A percentile compares a stretch with the other conserved stretches of the same genome.
phyloP scores from a whole-genome alignment of 2,113 vertebrate species.

The Nerophis ophidion region DNA sequence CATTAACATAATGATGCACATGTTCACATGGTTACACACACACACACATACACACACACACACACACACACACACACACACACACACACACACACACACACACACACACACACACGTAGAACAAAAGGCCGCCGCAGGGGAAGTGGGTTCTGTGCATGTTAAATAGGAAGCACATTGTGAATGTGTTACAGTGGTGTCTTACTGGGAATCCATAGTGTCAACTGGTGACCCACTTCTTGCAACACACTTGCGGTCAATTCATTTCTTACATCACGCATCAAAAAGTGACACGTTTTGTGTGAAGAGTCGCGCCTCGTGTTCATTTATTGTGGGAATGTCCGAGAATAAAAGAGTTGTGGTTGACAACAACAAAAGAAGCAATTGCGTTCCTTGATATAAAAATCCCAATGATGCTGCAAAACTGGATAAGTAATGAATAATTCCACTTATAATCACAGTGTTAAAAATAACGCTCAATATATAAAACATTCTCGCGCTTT shows the following conservation, averaged over 20 bases:
- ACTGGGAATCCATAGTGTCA: conserved; percentile 33
- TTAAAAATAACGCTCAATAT: no score
- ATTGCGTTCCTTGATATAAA: no score
- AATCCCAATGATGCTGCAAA: no score
- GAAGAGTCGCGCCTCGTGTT: no score
- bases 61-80: conserved; percentile 22
- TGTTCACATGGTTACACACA: conserved; percentile 50
- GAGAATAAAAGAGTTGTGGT: no score
- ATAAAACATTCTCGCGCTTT: no score
- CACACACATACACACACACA: conserved; percentile 23
- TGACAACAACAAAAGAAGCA: no score
- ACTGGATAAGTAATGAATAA: no score
- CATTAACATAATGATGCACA: conserved; percentile 32
- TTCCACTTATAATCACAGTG: no score
- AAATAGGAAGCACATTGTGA: conserved; percentile 66
- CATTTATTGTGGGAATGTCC: no score
- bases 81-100: background rate
- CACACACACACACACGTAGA: conserved; percentile 18
- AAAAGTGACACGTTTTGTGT: no score
- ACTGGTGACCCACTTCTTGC: conserved; percentile 27
- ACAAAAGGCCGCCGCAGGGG: conserved; percentile 52
- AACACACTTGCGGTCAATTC: background rate
- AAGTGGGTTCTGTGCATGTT: conserved; percentile 61
- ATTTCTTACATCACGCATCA: no score
- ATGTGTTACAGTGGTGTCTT: conserved; percentile 41